phyloP scores from a whole-genome alignment of 2,797 vertebrate genomes.

The Sebastes variabilis region DNA sequence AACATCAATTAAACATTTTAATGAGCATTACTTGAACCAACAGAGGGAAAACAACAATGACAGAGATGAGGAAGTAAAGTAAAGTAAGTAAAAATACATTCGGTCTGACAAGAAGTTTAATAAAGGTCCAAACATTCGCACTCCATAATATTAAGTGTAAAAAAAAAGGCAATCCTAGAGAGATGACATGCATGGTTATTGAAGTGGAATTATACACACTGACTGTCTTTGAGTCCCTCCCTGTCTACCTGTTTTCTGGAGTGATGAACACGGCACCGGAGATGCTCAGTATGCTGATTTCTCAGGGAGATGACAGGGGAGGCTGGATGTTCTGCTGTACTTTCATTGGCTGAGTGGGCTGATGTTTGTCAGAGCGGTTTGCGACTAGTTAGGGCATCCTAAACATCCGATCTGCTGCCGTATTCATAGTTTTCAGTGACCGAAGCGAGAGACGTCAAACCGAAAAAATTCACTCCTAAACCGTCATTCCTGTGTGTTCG shows the following conservation, averaged over 20 bases:
- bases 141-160: background rate
- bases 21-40: background rate
- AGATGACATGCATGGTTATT: slow-evolving; percentile 7
- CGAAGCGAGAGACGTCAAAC: slow-evolving; percentile 31
- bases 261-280: slow-evolving; percentile 11
- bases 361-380: slow-evolving; percentile 37
- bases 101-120: background rate
- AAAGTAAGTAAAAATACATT: background rate
- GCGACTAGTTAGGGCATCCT: slow-evolving; percentile 1
- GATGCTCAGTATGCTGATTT: slow-evolving; percentile 43
- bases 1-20: background rate
- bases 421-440: slow-evolving; percentile 3
- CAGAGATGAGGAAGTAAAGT: background rate
- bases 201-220: slow-evolving; percentile 25
- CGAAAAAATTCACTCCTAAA: background rate
- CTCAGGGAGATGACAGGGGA: slow-evolving; percentile 26
- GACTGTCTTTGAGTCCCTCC: slow-evolving; percentile 4
- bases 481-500: background rate
- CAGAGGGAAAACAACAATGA: background rate
- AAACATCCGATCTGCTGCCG: background rate
- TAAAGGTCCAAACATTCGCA: background rate
- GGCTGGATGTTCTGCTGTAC: slow-evolving; percentile 24
- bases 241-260: slow-evolving; percentile 18
- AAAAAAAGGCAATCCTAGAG: background rate
- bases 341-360: slow-evolving; percentile 47